phyloP scores from a whole-genome alignment of 2,113 vertebrate species.

The Eclectus roratus region DNA sequence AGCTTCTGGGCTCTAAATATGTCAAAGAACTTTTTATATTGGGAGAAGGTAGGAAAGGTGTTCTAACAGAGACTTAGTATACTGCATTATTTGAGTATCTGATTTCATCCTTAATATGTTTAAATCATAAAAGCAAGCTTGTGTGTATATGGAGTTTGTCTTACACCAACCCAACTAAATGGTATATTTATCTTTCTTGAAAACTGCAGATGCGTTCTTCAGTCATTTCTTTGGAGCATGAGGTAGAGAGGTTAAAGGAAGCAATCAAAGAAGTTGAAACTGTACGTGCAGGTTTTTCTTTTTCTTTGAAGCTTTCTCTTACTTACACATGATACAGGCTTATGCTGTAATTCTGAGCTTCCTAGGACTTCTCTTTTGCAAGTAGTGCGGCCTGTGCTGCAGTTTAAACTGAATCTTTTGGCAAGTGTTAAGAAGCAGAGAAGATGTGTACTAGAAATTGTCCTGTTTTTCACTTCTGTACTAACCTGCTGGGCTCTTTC shows the following conservation, averaged over 20 bases:
- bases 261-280: slow-evolving; percentile 86
- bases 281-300: slow-evolving; percentile 67
- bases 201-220: slow-evolving; percentile 80
- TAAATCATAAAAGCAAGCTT: accelerated
- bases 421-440: neutral
- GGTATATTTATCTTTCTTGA: neutral
- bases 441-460: neutral
- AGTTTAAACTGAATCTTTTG: neutral
- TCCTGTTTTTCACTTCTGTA: neutral
- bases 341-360: neutral
- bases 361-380: neutral
- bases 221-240: slow-evolving; percentile 81
- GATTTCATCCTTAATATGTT: neutral
- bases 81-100: neutral
- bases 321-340: neutral
- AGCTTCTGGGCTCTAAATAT: neutral
- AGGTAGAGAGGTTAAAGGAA: slow-evolving; percentile 83
- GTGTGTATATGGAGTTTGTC: neutral
- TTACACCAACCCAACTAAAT: neutral
- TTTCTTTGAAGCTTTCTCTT: neutral
- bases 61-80: neutral
- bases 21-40: neutral
- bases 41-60: neutral
- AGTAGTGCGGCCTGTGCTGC: neutral
- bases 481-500: neutral